Conservation (phyloP, 2,113 vertebrate genomes). For the Lontra canadensis region DNA sequence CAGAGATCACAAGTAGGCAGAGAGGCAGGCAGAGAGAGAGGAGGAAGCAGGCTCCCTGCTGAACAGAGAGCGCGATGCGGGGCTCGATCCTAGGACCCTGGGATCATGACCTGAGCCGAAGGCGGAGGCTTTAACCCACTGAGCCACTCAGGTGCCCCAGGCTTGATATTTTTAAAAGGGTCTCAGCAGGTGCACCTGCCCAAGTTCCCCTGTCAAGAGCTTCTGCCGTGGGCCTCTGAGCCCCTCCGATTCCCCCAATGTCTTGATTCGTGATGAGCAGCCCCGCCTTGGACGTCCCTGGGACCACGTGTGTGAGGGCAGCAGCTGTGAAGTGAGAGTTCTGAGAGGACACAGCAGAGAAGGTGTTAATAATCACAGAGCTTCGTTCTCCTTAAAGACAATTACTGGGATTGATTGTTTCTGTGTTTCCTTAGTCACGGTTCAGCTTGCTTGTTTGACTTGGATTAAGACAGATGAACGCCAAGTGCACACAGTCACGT, state of each 20-base stretch:
- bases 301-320: not conserved
- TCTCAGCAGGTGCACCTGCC: not conserved
- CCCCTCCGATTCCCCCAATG: not conserved
- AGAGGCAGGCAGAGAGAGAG: no score
- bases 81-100: no score
- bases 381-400: not conserved
- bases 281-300: not conserved
- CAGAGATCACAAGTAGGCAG: no score
- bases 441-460: slow-evolving; percentile 25
- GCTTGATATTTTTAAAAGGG: not conserved
- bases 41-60: no score
- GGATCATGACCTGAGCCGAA: no score
- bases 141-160: not conserved
- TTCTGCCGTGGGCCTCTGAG: not conserved
- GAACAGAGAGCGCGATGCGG: no score
- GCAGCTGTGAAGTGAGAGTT: not conserved
- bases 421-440: slow-evolving; percentile 57
- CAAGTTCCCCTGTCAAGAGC: not conserved
- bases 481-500: not conserved
- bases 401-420: slow-evolving; percentile 63
- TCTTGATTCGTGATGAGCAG: not conserved
- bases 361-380: slow-evolving; percentile 1
- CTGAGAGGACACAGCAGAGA: not conserved
- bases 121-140: no score
- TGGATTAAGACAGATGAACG: not conserved